These are phyloP conservation scores for Stegastes partitus DNA, from an alignment of 2,113 vertebrate species.

Conservation along the genomic window DNA sequence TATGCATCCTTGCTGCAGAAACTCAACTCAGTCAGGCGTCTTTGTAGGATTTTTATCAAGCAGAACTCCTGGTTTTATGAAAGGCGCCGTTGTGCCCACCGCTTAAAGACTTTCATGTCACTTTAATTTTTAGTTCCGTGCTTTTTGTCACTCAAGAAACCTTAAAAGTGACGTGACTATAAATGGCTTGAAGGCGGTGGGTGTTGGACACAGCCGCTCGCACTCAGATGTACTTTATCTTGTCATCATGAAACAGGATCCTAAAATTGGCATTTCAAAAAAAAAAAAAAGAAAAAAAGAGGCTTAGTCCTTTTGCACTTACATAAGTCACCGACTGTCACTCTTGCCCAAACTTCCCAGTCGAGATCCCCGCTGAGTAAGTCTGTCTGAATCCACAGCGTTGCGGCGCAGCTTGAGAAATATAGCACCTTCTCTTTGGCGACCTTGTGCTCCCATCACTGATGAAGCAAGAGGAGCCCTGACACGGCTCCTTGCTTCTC, in stretches of 20 bases:
- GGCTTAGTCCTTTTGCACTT: slow-evolving; percentile 24
- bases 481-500: slow-evolving; percentile 24
- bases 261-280: slow-evolving; percentile 43
- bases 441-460: slow-evolving; percentile 26
- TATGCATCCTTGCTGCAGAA: not conserved
- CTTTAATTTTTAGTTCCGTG: slow-evolving; percentile 32
- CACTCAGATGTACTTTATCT: slow-evolving; percentile 40
- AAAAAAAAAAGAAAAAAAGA: slow-evolving; percentile 1
- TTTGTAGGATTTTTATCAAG: not conserved
- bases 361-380: slow-evolving; percentile 5
- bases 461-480: slow-evolving; percentile 18
- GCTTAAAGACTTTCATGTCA: slow-evolving; percentile 25
- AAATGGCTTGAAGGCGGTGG: slow-evolving; percentile 42
- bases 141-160: slow-evolving; percentile 40
- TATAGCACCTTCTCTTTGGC: slow-evolving; percentile 1
- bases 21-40: not conserved
- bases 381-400: not conserved
- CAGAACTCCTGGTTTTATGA: slow-evolving; percentile 11
- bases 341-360: slow-evolving; percentile 21
- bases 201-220: slow-evolving; percentile 22
- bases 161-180: slow-evolving; percentile 40
- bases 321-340: slow-evolving; percentile 41
- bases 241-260: slow-evolving; percentile 45
- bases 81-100: slow-evolving; percentile 15
- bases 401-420: slow-evolving; percentile 34